A percentile compares a stretch with the other conserved stretches of the same genome.
phyloP scores from a whole-genome alignment of 2,888 invertebrate genomes.

The Syrista parreyssii region DNA sequence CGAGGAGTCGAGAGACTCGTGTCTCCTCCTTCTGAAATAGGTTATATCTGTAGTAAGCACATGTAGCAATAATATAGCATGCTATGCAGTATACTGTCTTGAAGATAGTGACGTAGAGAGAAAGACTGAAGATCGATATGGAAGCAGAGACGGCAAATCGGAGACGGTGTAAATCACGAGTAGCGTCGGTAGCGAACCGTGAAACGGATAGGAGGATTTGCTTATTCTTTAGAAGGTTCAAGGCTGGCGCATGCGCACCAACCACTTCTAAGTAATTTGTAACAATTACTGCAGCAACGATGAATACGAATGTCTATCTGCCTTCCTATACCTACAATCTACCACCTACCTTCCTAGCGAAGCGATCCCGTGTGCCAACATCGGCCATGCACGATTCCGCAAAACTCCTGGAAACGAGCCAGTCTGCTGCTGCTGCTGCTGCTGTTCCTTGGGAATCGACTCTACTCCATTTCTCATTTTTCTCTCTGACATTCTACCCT shows the following conservation, averaged over 20 bases:
- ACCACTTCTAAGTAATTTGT: constrained; percentile 29
- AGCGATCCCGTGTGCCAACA: neutral
- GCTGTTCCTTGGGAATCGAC: neutral
- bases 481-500: neutral
- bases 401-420: constrained; percentile 26
- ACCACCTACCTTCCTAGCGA: neutral
- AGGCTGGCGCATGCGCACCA: neutral
- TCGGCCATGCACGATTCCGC: neutral
- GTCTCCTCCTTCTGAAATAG: neutral
- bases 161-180: neutral
- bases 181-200: neutral
- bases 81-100: neutral
- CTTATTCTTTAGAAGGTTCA: neutral
- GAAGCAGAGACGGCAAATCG: neutral
- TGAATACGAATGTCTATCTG: constrained; percentile 29
- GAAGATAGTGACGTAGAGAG: neutral
- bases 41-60: neutral
- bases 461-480: neutral
- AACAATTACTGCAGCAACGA: constrained; percentile 38
- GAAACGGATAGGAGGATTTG: neutral
- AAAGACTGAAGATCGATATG: neutral
- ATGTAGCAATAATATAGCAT: neutral
- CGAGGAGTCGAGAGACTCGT: neutral
- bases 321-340: constrained; percentile 4
- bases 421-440: constrained; percentile 20